These are phyloP conservation scores for Amphiprion ocellaris DNA, from an alignment of 2,113 vertebrate genomes.

Conservation along the genomic window DNA sequence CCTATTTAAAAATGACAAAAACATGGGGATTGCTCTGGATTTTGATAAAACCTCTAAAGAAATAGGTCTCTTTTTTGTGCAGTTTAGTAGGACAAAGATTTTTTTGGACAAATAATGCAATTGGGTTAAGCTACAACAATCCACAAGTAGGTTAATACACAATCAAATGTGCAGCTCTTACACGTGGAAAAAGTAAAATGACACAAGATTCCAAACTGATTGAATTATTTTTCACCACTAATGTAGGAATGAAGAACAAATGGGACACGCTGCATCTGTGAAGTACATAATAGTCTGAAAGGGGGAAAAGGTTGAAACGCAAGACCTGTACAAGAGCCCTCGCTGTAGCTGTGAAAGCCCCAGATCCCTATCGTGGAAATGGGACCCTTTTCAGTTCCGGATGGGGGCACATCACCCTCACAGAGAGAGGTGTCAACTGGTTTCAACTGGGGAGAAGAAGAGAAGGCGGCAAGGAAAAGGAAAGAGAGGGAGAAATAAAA, in stretches of 20 bases:
- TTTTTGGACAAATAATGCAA: not conserved
- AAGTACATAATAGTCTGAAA: constrained; percentile 55
- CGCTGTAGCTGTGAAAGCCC: constrained; percentile 63
- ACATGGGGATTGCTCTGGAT: constrained; percentile 12
- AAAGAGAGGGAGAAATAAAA: constrained; percentile 52
- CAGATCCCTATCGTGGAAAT: constrained; percentile 74
- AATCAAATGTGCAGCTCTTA: not conserved
- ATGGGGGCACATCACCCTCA: constrained; percentile 48
- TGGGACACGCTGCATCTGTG: not conserved
- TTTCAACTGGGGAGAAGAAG: constrained; percentile 56
- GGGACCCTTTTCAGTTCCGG: constrained; percentile 54
- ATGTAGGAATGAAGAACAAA: constrained; percentile 20
- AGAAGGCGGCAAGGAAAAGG: constrained; percentile 35
- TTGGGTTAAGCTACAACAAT: not conserved
- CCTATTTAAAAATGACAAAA: constrained; percentile 14
- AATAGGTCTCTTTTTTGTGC: not conserved
- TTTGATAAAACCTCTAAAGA: constrained; percentile 28
- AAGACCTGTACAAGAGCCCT: constrained; percentile 68
- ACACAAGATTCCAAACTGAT: constrained; percentile 16
- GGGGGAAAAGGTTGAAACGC: constrained; percentile 43
- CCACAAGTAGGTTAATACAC: not conserved
- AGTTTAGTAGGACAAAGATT: not conserved
- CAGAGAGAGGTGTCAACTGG: constrained; percentile 68
- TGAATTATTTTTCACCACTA: not conserved
- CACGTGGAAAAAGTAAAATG: constrained; percentile 1